A percentile compares a stretch with the other conserved stretches of the same genome.
Conservation (phyloP, 2,113 vertebrate species). For the Ophthalmolycus amberensis region DNA sequence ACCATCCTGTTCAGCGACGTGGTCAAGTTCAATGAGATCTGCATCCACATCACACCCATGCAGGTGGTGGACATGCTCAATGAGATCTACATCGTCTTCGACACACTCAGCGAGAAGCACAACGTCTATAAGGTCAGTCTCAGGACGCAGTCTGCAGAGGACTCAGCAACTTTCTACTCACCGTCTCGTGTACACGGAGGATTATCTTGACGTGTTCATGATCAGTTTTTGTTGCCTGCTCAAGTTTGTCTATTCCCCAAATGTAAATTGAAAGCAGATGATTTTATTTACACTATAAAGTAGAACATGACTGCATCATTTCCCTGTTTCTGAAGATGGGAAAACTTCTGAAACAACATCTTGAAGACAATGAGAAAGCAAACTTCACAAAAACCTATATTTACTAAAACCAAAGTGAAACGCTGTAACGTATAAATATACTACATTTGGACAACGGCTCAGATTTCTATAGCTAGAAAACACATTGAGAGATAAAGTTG, state of each 20-base stretch:
- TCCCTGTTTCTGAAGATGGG: neutral
- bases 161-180: neutral
- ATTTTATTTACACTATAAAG: neutral
- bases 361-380: too few relatives aligned
- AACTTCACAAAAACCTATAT: too few relatives aligned
- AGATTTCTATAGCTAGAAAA: neutral
- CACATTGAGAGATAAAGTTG: neutral
- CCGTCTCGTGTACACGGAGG: neutral
- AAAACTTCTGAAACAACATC: neutral
- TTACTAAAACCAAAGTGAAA: too few relatives aligned
- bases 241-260: neutral
- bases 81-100: conserved; percentile 85
- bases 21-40: conserved; percentile 85
- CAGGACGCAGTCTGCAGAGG: neutral
- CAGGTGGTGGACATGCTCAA: conserved; percentile 87
- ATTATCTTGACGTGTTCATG: neutral
- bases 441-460: too few relatives aligned
- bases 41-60: conserved; percentile 85
- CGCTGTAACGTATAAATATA: too few relatives aligned
- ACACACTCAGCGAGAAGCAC: conserved; percentile 86
- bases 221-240: neutral
- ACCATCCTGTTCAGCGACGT: conserved; percentile 86
- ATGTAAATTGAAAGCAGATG: neutral
- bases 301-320: neutral
- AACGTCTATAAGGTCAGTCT: conserved; percentile 82